A percentile compares a stretch with the other conserved stretches of the same genome.
These are phyloP conservation scores for Schrankia costaestrigalis DNA, from an alignment of 2,888 invertebrate genomes.

Conservation along the genomic window DNA sequence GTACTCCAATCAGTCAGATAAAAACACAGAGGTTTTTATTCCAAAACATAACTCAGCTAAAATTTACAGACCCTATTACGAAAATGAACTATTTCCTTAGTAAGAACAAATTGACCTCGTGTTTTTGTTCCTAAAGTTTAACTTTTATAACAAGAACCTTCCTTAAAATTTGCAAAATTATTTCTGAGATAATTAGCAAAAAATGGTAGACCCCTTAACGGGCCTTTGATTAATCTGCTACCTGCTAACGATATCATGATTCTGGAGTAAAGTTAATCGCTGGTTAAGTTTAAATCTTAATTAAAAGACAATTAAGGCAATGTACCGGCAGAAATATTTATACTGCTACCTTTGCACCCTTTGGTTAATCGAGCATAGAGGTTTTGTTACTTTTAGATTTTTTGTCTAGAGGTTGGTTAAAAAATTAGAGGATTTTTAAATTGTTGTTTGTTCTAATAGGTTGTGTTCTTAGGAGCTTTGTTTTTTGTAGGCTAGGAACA, in stretches of 20 bases:
- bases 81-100: too few relatives aligned
- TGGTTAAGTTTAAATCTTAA: constrained; percentile 40
- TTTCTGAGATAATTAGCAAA: constrained; percentile 30
- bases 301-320: constrained; percentile 45
- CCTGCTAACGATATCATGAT: constrained; percentile 35
- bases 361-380: constrained; percentile 29
- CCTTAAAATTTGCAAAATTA: constrained; percentile 17
- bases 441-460: too few relatives aligned
- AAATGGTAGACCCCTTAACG: constrained; percentile 24
- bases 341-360: constrained; percentile 27
- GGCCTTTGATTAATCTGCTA: constrained; percentile 35
- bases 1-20: too few relatives aligned
- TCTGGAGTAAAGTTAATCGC: constrained; percentile 30
- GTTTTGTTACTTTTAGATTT: background rate
- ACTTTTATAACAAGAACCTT: constrained; percentile 1
- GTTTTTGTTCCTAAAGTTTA: too few relatives aligned
- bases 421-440: too few relatives aligned
- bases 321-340: constrained; percentile 31
- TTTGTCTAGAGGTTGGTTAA: background rate
- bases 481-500: too few relatives aligned
- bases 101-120: too few relatives aligned
- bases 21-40: too few relatives aligned
- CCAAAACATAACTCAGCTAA: too few relatives aligned
- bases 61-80: too few relatives aligned
- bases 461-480: too few relatives aligned